phyloP scores from a whole-genome alignment of 2,113 vertebrate genomes.

The Megaleporinus macrocephalus region DNA sequence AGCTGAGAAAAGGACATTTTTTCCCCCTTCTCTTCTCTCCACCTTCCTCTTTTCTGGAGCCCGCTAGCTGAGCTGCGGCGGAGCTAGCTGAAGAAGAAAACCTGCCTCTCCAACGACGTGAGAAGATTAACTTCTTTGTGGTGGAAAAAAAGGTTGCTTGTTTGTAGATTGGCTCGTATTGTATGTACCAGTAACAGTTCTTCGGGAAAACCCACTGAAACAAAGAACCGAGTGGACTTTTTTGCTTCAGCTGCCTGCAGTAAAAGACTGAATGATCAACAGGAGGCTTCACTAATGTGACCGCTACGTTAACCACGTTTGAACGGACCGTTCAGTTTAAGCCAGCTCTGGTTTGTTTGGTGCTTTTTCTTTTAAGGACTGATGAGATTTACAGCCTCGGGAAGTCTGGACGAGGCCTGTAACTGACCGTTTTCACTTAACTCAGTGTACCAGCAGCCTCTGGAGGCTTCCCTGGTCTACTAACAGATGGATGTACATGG shows the following conservation, averaged over 20 bases:
- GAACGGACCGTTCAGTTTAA: conserved; percentile 21
- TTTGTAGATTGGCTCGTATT: neutral
- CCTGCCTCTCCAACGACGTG: neutral
- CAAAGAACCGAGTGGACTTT: conserved; percentile 19
- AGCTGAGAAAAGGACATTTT: conserved; percentile 34
- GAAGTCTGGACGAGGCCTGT: neutral
- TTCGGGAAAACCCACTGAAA: conserved; percentile 8
- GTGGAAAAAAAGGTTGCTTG: neutral
- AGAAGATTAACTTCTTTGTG: neutral
- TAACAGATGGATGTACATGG: conserved; percentile 50
- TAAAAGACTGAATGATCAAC: neutral
- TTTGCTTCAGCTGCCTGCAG: neutral
- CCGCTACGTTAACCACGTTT: conserved; percentile 17
- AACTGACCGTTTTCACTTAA: neutral
- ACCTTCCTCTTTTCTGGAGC: conserved; percentile 22
- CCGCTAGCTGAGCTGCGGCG: neutral
- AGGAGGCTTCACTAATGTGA: conserved; percentile 11
- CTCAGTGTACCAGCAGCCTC: conserved; percentile 7
- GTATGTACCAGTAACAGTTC: neutral
- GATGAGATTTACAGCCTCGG: conserved; percentile 9
- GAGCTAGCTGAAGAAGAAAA: neutral
- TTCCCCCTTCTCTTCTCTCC: neutral
- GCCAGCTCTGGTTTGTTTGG: neutral
- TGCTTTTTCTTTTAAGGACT: neutral
- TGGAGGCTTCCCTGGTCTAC: conserved; percentile 5